These are phyloP conservation scores for Galagoides demidoff DNA, from an alignment of 2,797 vertebrate species.

Conservation along the genomic window DNA sequence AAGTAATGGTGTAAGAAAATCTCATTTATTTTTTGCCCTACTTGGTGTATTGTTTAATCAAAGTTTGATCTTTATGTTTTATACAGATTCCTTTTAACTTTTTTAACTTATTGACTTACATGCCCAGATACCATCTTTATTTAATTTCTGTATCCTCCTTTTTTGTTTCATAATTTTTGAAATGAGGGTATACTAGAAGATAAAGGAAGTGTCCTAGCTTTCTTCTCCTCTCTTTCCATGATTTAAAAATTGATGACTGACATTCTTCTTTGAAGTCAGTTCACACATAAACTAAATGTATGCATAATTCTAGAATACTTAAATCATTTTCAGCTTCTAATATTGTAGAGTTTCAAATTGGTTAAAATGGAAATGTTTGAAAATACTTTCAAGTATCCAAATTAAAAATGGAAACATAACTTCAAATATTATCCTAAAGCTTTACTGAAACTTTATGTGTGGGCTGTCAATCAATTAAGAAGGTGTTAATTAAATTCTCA, in stretches of 20 bases:
- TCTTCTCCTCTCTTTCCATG: background rate
- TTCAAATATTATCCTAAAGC: background rate
- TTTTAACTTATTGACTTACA: background rate
- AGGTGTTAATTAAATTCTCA: background rate
- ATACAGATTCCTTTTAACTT: background rate
- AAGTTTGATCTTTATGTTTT: background rate
- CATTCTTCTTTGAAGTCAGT: constrained; percentile 33
- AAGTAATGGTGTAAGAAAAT: background rate
- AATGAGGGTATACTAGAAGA: background rate
- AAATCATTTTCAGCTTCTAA: background rate
- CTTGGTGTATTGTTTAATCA: background rate
- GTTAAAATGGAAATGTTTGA: background rate
- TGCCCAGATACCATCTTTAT: background rate
- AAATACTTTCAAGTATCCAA: background rate
- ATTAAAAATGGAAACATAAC: background rate
- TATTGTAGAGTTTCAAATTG: background rate
- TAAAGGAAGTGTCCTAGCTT: background rate
- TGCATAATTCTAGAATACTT: background rate
- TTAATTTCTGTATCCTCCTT: background rate
- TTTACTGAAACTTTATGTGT: background rate
- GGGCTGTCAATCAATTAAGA: background rate
- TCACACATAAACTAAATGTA: background rate
- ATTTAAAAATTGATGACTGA: background rate
- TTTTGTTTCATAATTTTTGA: background rate
- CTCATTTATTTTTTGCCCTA: background rate